Evolutionary conservation across 1,140 invertebrate species (phyloP), one percentile per base, ranked within the genome.

Genomic region (Euglossa dilemma): DNA sequence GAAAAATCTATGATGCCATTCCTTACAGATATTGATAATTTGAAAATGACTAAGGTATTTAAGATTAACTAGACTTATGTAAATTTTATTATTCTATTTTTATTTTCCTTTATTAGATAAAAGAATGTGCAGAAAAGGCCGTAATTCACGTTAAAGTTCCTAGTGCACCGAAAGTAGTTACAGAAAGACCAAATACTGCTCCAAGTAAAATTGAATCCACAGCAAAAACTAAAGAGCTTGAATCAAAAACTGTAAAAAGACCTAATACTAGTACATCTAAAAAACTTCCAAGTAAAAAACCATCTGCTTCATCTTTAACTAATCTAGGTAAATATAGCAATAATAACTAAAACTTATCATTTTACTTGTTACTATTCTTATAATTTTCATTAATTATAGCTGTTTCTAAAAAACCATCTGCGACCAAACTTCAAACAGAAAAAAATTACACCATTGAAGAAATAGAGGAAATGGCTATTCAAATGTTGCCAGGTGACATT

Each of bases 91-190:
- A 12, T 28, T 71, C n/a, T 43, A 23, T 86, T 23, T n/a, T 64
- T 47, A 36, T 80, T 87, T 20, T 20, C 11, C 12, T 25, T 63
- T 86, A 79, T 79, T 87, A 97, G 95, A 98, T 99, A 25, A 98
- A 99, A 93, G 99, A 99, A 93, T 98, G 96, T 91, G 97, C 97
- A 89, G 98, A 99, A 47, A 99, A 99, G 93, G 98, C 98, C 28
- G 97, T 98, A 18, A 97, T 99, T 81, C 93, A 96, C 76, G 96
- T 97, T 1, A 98, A 97, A 94, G 92, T 97, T 20, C 90, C 95
- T 0, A 95, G 95, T 70, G 82, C 94, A 0, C 90, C 88, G 97
- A 95, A 96, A 94, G 82, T 91, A 18, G 78, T 72, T 74, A 85
- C 83, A 5, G 93, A 96, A 94, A 92, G 96, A 89, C 87, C 97